These are phyloP conservation scores for Menidia beryllina DNA, from an alignment of 2,113 vertebrate genomes.

Conservation along the genomic window DNA sequence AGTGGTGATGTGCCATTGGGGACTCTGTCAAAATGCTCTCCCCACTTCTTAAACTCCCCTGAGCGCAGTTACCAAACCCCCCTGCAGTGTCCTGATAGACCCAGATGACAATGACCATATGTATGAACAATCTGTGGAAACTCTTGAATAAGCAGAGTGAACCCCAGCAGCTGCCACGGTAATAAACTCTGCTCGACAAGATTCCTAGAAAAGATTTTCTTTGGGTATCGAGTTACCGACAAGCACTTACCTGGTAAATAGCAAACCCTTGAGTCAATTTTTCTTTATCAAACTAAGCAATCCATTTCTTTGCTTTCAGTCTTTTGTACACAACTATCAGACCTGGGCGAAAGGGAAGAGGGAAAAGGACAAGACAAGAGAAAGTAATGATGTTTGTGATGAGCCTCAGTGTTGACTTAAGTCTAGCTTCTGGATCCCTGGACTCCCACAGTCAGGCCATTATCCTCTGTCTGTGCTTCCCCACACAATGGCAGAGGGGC, in stretches of 20 bases:
- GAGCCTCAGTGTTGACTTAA: slow-evolving; percentile 73
- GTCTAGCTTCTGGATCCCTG: slow-evolving; percentile 65
- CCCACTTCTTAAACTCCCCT: slow-evolving; percentile 12
- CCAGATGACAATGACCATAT: slow-evolving; percentile 37
- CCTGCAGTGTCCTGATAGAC: slow-evolving; percentile 24
- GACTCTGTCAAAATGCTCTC: slow-evolving; percentile 46
- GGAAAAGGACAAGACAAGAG: slow-evolving; percentile 60
- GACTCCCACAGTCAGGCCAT: slow-evolving; percentile 67
- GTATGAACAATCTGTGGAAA: slow-evolving; percentile 22
- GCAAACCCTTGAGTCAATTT: slow-evolving; percentile 39
- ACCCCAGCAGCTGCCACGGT: slow-evolving; percentile 12
- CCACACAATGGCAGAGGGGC: slow-evolving; percentile 43
- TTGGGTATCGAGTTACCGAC: slow-evolving; percentile 22
- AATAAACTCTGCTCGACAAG: slow-evolving; percentile 7
- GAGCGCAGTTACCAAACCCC: slow-evolving; percentile 9
- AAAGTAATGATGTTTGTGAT: slow-evolving; percentile 79
- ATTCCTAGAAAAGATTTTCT: slow-evolving; percentile 17
- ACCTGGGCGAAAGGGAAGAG: slow-evolving; percentile 50
- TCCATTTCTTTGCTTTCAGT: slow-evolving; percentile 46
- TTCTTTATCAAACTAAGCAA: slow-evolving; percentile 69
- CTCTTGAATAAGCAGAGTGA: slow-evolving; percentile 15
- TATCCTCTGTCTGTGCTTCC: slow-evolving; percentile 47
- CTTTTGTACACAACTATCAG: slow-evolving; percentile 62
- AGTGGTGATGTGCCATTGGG: slow-evolving; percentile 47
- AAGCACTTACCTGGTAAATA: slow-evolving; percentile 36